Conservation (phyloP, 2,113 vertebrate species). For the Miniopterus natalensis region DNA sequence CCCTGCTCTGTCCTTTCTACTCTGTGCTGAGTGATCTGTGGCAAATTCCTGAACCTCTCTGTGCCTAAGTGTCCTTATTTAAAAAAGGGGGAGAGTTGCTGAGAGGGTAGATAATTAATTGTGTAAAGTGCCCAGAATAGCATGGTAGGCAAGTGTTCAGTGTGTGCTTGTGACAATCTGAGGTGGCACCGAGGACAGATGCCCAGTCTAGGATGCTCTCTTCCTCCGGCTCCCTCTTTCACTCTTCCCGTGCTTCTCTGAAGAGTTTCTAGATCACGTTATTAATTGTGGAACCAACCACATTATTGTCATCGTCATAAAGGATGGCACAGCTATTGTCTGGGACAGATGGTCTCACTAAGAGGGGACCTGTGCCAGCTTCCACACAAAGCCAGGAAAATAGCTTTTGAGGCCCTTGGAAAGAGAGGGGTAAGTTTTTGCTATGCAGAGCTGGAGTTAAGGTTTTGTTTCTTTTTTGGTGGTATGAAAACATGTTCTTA, state of each 20-base stretch:
- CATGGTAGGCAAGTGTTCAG: accelerated
- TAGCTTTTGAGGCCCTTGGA: not conserved
- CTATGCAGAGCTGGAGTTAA: not conserved
- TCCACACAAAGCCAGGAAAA: not conserved
- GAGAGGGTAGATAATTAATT: not conserved
- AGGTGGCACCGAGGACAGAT: not conserved
- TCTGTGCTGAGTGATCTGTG: not conserved
- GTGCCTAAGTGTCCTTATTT: not conserved
- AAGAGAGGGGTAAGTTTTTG: not conserved
- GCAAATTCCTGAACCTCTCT: not conserved
- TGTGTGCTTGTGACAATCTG: not conserved
- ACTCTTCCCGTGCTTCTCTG: not conserved
- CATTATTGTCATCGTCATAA: not conserved
- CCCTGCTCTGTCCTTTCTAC: not conserved
- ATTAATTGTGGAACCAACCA: not conserved
- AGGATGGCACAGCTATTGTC: not conserved
- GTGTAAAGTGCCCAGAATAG: not conserved
- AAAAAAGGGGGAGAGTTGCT: not conserved
- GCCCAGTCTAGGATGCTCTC: accelerated
- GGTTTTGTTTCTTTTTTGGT: not conserved
- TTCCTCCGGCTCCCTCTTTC: not conserved
- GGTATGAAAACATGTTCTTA: not conserved
- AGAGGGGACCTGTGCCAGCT: not conserved
- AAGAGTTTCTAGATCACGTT: not conserved
- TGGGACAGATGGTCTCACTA: no score